These are phyloP conservation scores for Dicycla oo DNA, from an alignment of 2,888 invertebrate species.

Conservation along the genomic window DNA sequence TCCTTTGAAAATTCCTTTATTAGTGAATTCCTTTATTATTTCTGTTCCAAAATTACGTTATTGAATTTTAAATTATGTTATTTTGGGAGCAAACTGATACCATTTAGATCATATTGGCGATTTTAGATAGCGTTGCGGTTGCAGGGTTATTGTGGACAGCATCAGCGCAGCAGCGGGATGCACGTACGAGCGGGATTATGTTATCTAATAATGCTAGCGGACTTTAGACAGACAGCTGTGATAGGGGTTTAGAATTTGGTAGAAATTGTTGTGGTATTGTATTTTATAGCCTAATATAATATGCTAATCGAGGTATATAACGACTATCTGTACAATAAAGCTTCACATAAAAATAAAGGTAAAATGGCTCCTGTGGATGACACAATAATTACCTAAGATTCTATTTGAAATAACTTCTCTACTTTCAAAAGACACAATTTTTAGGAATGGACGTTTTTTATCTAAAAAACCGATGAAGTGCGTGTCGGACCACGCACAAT, in stretches of 20 bases:
- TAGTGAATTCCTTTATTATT: no score
- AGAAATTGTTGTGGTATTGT: background rate
- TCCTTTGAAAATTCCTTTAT: no score
- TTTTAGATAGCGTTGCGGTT: conserved; percentile 26
- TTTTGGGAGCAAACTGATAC: conserved; percentile 20
- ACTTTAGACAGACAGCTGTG: conserved; percentile 7
- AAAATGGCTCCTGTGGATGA: no score
- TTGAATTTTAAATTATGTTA: no score
- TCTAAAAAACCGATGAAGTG: no score
- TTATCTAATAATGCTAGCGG: conserved; percentile 15
- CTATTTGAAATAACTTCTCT: no score
- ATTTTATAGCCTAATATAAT: conserved; percentile 3
- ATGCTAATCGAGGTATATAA: background rate
- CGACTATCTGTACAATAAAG: no score
- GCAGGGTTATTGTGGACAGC: conserved; percentile 12
- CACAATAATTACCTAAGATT: no score
- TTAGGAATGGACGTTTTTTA: no score
- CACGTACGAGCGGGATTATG: conserved; percentile 10
- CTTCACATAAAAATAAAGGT: background rate
- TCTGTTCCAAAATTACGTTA: background rate
- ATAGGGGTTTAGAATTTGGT: background rate
- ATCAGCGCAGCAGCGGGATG: no score
- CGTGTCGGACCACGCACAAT: no score
- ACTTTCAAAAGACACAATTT: no score
- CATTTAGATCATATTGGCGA: conserved; percentile 14